Evolutionary conservation across 1,140 invertebrate species (phyloP), one percentile per base, ranked within the genome.

Genomic region (Temnothorax curvispinosus): DNA sequence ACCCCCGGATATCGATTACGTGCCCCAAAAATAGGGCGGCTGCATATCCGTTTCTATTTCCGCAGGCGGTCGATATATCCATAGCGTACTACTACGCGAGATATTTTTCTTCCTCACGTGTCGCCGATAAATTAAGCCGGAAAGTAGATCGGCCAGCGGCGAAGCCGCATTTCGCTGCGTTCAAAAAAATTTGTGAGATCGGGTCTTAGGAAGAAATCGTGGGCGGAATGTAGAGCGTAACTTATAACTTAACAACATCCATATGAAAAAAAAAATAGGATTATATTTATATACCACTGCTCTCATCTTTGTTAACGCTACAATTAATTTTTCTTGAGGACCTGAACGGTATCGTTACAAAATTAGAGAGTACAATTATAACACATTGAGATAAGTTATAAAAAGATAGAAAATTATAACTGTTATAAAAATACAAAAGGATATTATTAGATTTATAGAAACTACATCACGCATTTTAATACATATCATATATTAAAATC

Each of bases 41-140:
- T 89, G 87, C 87, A 88, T 91, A 91, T 90, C 76, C 90, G 89
- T 86, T 91, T 91, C 90, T 91, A 91, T 91, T 91, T 91, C 78
- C 74, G 62, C 90, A 32, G 3, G 3, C 77, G 50, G 69, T 54
- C 75, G 65, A 89, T 77, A 64, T 88, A 85, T 90, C 81, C 85
- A 32, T 18, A 21, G 69, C 52, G 69, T 38, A 82, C 52, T 72
- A 65, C 77, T 72, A 65, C 77, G 72, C 85, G 52, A 75, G 89
- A 90, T 90, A 90, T 91, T 91, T 85, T 90, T 91, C 90, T 85
- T 50, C 2, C 38, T 90, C 90, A 90, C 84, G 84, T 85, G 90
- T 90, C 67, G 65, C 4, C 90, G 82, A 91, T 91, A 91, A 91
- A 91, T 91, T 90, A 90, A 86, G 67, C n/a, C 67, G 21, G 50